A percentile compares a stretch with the other conserved stretches of the same genome.
These are phyloP conservation scores for Drosophila maculinotata DNA, from an alignment of 2,888 invertebrate species.

Conservation along the genomic window DNA sequence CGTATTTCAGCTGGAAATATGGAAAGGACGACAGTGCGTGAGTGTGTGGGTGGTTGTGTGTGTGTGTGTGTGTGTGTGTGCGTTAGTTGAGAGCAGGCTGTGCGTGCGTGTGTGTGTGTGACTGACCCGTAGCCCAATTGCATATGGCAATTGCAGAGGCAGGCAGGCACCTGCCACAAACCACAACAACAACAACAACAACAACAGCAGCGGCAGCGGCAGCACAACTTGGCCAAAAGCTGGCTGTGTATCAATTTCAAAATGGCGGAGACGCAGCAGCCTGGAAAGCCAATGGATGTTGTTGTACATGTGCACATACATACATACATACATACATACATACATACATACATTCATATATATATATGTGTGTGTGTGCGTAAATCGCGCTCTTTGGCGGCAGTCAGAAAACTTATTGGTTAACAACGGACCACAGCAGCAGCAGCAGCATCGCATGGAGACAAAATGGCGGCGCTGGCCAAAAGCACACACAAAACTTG, in stretches of 20 bases:
- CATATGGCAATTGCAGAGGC: slow-evolving; percentile 48
- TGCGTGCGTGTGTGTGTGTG: slow-evolving; percentile 17
- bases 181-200: not conserved
- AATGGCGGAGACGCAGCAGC: slow-evolving; percentile 69
- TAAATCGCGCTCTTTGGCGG: slow-evolving; percentile 73
- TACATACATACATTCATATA: not conserved
- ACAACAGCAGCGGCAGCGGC: slow-evolving; percentile 21
- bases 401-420: slow-evolving; percentile 73
- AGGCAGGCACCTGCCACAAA: not conserved
- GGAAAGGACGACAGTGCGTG: slow-evolving; percentile 52
- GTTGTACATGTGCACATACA: not conserved
- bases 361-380: slow-evolving; percentile 38
- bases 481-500: slow-evolving; percentile 38
- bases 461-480: slow-evolving; percentile 39
- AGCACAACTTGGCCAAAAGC: slow-evolving; percentile 36
- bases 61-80: slow-evolving; percentile 20
- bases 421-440: slow-evolving; percentile 54
- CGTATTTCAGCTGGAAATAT: slow-evolving; percentile 77
- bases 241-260: slow-evolving; percentile 73
- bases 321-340: not conserved
- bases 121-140: slow-evolving; percentile 57
- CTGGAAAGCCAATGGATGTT: slow-evolving; percentile 34
- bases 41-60: slow-evolving; percentile 4
- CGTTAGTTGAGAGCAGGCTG: slow-evolving; percentile 4
- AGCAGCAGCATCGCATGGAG: slow-evolving; percentile 25